Evolutionary conservation across 2,888 invertebrate species (phyloP).

Genomic region (Scaptodrosophila latifasciaeformis): DNA sequence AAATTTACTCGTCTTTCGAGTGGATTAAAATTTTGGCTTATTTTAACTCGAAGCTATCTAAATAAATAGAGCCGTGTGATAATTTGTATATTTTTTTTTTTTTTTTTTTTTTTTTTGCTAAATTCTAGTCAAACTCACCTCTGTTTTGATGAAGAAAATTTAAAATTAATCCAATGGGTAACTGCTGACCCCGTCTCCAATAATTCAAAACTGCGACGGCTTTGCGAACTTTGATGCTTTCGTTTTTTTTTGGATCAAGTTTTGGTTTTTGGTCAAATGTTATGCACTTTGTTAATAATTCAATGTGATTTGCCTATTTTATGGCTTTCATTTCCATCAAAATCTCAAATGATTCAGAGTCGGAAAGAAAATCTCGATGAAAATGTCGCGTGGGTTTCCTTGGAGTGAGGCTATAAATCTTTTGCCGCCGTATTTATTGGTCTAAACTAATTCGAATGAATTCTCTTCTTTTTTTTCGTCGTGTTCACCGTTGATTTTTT

Average conservation of each 20-base stretch:
- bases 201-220: slow-evolving; percentile 9
- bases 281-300: slow-evolving; percentile 60
- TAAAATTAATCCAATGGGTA: slow-evolving; percentile 57
- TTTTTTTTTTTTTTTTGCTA: too few relatives aligned
- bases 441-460: slow-evolving; percentile 19
- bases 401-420: slow-evolving; percentile 48
- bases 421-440: slow-evolving; percentile 27
- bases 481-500: slow-evolving; percentile 17
- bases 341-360: too few relatives aligned
- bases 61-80: too few relatives aligned
- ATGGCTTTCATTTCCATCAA: slow-evolving; percentile 35
- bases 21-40: too few relatives aligned
- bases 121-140: slow-evolving; percentile 46
- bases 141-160: slow-evolving; percentile 44
- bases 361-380: slow-evolving; percentile 6
- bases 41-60: too few relatives aligned
- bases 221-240: slow-evolving; percentile 11
- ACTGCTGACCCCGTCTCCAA: slow-evolving; percentile 10
- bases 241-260: neutral
- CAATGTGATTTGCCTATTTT: slow-evolving; percentile 51
- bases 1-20: too few relatives aligned
- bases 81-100: too few relatives aligned
- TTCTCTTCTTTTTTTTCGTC: slow-evolving; percentile 7
- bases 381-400: slow-evolving; percentile 53
- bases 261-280: slow-evolving; percentile 46